Evolutionary conservation across 2,113 vertebrate genomes (phyloP).

Genomic region (Potamarius usumacintae): DNA sequence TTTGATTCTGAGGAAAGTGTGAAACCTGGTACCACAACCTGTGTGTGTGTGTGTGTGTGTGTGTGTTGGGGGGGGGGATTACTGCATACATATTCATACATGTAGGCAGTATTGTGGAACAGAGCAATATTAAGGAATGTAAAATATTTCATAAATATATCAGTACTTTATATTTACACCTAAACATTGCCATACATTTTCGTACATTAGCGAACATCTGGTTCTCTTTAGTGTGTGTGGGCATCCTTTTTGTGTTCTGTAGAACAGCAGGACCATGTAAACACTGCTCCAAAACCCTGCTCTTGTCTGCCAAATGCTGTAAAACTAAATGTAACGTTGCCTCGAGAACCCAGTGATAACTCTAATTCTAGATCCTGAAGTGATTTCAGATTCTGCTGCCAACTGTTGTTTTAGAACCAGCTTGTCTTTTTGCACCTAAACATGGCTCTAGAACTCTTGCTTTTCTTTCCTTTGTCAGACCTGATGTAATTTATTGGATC

Average conservation of each 20-base stretch:
- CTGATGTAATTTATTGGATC: not conserved
- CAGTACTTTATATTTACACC: not conserved
- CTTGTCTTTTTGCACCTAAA: not conserved
- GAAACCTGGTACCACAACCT: not conserved
- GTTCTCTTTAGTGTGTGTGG: not conserved
- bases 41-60: not conserved
- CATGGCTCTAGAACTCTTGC: not conserved
- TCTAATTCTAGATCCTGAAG: not conserved
- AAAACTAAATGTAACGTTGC: no score
- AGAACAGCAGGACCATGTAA: not conserved
- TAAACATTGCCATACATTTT: not conserved
- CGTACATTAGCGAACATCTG: not conserved
- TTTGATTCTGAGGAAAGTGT: not conserved
- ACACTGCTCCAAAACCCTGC: not conserved
- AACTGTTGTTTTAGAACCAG: not conserved
- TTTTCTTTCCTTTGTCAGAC: not conserved
- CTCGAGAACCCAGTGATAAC: not conserved
- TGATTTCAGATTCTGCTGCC: not conserved
- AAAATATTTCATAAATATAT: not conserved
- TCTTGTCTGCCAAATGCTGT: not conserved
- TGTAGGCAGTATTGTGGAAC: not conserved
- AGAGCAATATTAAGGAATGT: not conserved
- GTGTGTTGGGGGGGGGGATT: not conserved
- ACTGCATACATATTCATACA: not conserved
- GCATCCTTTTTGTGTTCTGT: not conserved